A percentile compares a stretch with the other conserved stretches of the same genome.
phyloP scores from a whole-genome alignment of 1,140 invertebrate species.

The Macrotrachela quadricornifera region DNA sequence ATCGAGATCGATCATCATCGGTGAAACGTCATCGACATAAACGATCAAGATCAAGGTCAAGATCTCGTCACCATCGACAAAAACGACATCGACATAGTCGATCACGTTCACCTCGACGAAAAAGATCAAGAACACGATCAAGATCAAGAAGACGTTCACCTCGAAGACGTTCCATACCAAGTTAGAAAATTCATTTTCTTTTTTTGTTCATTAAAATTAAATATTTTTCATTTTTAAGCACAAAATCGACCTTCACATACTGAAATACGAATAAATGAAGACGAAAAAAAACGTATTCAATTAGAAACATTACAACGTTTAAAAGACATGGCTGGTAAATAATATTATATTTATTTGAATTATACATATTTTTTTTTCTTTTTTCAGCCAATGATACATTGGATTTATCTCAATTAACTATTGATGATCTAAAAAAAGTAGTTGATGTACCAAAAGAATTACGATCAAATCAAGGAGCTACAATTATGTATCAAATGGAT shows the following conservation, averaged over 20 bases:
- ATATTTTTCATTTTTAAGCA: neutral
- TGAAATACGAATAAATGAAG: too few species aligned
- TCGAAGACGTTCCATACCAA: neutral
- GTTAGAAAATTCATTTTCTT: too few species aligned
- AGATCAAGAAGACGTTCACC: neutral
- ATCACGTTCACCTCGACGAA: neutral
- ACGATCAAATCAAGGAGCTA: neutral
- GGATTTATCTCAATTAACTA: neutral
- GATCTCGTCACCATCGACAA: neutral
- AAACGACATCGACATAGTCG: too few species aligned
- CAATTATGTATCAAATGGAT: neutral
- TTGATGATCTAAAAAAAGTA: neutral
- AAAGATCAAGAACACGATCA: neutral
- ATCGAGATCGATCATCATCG: too few species aligned
- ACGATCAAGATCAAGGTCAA: neutral
- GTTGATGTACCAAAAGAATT: constrained; percentile 6
- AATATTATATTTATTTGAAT: too few species aligned
- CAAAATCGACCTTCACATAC: too few species aligned
- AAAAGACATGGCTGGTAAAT: too few species aligned
- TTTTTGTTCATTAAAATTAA: too few species aligned
- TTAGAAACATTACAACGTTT: too few species aligned
- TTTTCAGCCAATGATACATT: too few species aligned
- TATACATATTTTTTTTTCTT: too few species aligned
- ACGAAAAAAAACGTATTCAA: too few species aligned
- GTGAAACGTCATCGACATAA: neutral